These are phyloP conservation scores for Macaria liturata DNA, from an alignment of 2,888 invertebrate species.

Conservation along the genomic window DNA sequence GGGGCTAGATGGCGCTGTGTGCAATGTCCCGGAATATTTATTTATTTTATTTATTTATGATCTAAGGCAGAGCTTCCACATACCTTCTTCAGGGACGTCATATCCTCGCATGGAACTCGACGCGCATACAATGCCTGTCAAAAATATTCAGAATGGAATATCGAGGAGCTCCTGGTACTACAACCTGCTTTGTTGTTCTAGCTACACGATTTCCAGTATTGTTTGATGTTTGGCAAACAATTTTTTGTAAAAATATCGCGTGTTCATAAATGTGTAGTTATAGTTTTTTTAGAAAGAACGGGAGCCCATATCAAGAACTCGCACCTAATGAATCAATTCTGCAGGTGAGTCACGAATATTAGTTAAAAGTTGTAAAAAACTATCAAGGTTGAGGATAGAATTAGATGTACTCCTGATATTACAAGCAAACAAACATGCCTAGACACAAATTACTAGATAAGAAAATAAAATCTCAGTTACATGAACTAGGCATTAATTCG, in stretches of 20 bases:
- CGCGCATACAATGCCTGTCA: constrained; percentile 48
- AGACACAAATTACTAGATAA: no score
- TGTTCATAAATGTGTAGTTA: background rate
- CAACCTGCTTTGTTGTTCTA: constrained; percentile 9
- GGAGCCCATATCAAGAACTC: no score
- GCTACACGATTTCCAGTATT: constrained; percentile 7
- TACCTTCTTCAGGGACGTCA: constrained; percentile 21
- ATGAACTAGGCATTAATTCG: no score
- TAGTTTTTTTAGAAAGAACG: background rate
- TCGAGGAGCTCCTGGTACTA: constrained; percentile 35
- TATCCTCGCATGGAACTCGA: constrained; percentile 40
- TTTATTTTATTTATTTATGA: no score
- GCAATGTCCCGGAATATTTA: no score
- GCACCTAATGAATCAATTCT: background rate
- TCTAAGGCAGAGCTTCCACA: constrained; percentile 27
- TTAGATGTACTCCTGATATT: background rate
- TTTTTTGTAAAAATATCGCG: background rate
- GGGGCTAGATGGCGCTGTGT: no score
- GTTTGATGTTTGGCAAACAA: background rate
- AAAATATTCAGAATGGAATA: constrained; percentile 49
- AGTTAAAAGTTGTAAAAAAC: no score
- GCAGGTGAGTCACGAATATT: no score
- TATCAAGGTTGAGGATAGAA: background rate
- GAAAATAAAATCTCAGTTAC: no score
- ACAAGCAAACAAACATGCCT: no score